Conservation (phyloP, 2,113 vertebrate genomes). For the Aldabrachelys gigantea region DNA sequence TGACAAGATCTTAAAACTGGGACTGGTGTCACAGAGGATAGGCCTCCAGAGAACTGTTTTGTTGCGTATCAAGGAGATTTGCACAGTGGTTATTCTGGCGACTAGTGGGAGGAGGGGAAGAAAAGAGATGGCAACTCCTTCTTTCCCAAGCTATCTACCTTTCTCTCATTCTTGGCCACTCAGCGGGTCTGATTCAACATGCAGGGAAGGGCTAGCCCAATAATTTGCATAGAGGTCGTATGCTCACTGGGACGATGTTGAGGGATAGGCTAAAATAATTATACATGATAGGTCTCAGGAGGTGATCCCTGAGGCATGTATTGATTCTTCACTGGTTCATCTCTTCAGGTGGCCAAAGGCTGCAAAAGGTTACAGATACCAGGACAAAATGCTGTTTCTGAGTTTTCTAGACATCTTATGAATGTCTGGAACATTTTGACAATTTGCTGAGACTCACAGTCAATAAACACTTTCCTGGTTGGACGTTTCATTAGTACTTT, state of each 20-base stretch:
- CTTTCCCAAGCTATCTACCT: neutral
- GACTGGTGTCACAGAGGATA: neutral
- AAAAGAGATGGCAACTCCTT: neutral
- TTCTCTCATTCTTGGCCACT: neutral
- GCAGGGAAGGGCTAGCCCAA: neutral
- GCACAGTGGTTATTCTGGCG: neutral
- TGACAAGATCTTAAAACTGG: neutral
- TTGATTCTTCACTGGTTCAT: neutral
- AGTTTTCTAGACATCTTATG: neutral
- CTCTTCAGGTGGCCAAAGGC: neutral
- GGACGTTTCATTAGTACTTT: constrained; percentile 11
- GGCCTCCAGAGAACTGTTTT: neutral
- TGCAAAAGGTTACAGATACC: neutral
- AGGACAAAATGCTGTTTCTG: neutral
- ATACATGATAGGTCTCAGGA: neutral
- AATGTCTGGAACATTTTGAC: neutral
- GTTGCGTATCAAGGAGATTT: neutral
- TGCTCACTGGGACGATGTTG: too few species aligned
- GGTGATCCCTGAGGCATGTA: neutral
- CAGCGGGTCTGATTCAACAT: neutral
- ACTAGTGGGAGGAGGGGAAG: neutral
- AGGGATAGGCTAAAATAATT: neutral
- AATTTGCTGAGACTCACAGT: neutral
- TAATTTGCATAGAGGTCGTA: neutral
- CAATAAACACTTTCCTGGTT: accelerated